phyloP scores from a whole-genome alignment of 1,140 invertebrate species.

The Paralvinella palmiformis region DNA sequence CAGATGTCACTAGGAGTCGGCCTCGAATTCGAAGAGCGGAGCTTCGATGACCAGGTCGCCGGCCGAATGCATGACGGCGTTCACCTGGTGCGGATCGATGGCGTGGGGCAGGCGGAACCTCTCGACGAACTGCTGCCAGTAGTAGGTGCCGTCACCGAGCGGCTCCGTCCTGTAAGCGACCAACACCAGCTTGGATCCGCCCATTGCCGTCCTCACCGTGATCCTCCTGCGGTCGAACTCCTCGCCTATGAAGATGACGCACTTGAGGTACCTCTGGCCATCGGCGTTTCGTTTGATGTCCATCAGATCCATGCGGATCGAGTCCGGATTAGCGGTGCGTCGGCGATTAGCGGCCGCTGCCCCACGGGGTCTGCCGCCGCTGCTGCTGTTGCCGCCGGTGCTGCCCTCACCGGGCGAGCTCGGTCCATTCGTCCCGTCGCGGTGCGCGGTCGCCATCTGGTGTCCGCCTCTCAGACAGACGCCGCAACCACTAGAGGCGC shows the following conservation, averaged over 20 bases:
- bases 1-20: no score
- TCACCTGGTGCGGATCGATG: not conserved
- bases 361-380: no score
- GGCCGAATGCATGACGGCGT: not conserved
- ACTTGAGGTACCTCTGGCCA: not conserved
- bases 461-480: no score
- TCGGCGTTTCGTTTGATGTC: not conserved
- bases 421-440: no score
- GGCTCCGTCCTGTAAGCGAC: not conserved
- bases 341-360: no score
- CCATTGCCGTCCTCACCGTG: not conserved
- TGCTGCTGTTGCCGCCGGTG: no score
- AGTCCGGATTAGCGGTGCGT: no score
- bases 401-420: no score
- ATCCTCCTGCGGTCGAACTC: not conserved
- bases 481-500: no score
- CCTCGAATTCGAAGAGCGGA: slow-evolving; percentile 3
- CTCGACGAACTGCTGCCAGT: slow-evolving; percentile 1
- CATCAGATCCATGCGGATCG: no score
- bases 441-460: no score
- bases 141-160: slow-evolving; percentile 5
- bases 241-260: not conserved
- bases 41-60: slow-evolving; percentile 3
- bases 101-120: slow-evolving; percentile 1
- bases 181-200: not conserved